Evolutionary conservation across 2,113 vertebrate species (phyloP), one percentile per base, ranked within the genome.

Genomic region (Guaruba guarouba): DNA sequence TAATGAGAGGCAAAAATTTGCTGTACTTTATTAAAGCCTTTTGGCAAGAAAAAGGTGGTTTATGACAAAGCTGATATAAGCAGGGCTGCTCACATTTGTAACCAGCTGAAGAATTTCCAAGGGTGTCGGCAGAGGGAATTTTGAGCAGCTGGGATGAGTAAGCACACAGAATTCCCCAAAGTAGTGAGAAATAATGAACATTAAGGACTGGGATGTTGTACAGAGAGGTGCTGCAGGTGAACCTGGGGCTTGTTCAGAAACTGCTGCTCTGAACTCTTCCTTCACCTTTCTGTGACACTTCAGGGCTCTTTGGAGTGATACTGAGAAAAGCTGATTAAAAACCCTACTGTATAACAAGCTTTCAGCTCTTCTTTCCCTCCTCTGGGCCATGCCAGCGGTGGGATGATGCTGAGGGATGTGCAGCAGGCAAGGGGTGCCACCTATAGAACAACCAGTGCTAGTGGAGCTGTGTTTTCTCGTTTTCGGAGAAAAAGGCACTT

Each of bases 321-420:
- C 7, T 5, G 74, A 68, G 69, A 82, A 17, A n/a, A 71, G 28
- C 1, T 49, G 29, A 59, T 35, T 6, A 17, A 43, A 87, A 86
- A 1, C 13, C 17, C 0, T 39, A 24, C 46, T 0, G 11, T 39
- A 54, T 3, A 20, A 4, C 2, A 15, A 9, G 0, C 22, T 4
- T 37, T 48, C 27, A 63, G 55, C 20, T 4, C 4, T 10, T 4
- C 23, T 14, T 33, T 15, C 5, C 10, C 28, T 35, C n/a, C 55
- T 24, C 8, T 2, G 46, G 54, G 52, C 54, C 17, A 1, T 6
- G 35, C 9, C 28, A 6, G n/a, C 2, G 2, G 29, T 11, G 35
- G 7, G 31, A 37, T 5, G 57, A 23, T 35, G 57, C 57, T 59
- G 5, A 9, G 33, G 62, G 16, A 18, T 1, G 1, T 44, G 46